Base-by-base conservation (phyloP, 2,113 vertebrate species). In the Eleginops maclovinus region DNA sequence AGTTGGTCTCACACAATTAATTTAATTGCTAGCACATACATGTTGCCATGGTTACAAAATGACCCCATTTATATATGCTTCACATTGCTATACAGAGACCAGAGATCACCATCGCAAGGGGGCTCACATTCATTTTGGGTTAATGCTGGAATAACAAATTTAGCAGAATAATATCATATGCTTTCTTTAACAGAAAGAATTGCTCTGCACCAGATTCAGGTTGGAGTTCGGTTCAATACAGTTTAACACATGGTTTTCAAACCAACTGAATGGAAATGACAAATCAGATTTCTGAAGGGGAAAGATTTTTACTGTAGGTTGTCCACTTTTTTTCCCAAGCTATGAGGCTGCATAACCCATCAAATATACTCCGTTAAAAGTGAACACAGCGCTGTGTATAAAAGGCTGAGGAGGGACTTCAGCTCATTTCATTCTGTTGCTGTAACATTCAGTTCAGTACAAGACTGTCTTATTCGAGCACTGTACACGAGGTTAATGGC, bases 401-500 rank as follows among this genome's bases (percentile, higher is more conserved):
- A n/a, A n/a, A 36, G 31, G 31, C 31, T 36, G 31, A 36, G 21
- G 41, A 10, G 1, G 13, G 24, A 36, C 10, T 60, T 44, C 21
- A 31, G n/a, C 24, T 36, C 31, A 36, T 36, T 36, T 36, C 16
- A 16, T 28, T 49, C 1, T 2, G 50, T 40, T 21, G 17, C 54
- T 62, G 40, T 55, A 19, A 19, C 2, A 56, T 55, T 66, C 36
- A 56, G n/a, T 53, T 71, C 17, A 36, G 31, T 9, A 36, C 31
- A 36, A 51, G 14, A 53, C 50, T 13, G 40, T 4, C 26, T 21
- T 49, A 8, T 36, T 7, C 1, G 7, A 36, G 31, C 31, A 36
- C 31, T 36, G 4, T 56, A 51, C 28, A 19, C 24, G 41, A 72
- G 55, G 67, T 63, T 56, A 80, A 68, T 44, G 71, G 60, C 61